These are phyloP conservation scores for Didymodactylos carnosus DNA, from an alignment of 2,888 invertebrate species.

Conservation along the genomic window DNA sequence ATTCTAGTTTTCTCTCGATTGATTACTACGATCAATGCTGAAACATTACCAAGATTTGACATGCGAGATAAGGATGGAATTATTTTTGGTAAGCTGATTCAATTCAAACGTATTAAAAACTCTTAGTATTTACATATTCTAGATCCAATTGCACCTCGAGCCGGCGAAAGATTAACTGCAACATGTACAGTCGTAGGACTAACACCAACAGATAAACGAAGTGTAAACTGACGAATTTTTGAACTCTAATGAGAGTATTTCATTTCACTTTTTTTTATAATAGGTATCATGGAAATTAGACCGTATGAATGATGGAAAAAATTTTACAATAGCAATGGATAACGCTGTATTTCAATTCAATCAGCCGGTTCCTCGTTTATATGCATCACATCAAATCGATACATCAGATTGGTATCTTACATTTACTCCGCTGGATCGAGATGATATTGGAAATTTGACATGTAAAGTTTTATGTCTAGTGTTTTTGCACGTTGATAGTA, in stretches of 20 bases:
- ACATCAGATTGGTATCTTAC: background rate
- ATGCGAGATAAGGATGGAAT: slow-evolving; percentile 15
- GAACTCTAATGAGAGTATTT: too few relatives aligned
- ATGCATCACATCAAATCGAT: background rate
- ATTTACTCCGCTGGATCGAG: background rate
- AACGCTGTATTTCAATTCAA: slow-evolving; percentile 1
- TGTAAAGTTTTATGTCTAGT: background rate
- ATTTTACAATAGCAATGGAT: background rate
- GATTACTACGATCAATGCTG: background rate
- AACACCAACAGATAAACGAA: background rate
- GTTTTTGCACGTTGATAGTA: background rate
- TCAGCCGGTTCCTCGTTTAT: background rate
- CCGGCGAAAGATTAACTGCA: background rate
- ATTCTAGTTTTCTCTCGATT: too few relatives aligned
- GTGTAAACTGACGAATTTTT: background rate
- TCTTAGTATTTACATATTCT: background rate
- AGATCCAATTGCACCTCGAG: slow-evolving; percentile 1
- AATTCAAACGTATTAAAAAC: background rate
- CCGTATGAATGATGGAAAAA: background rate
- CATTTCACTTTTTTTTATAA: background rate
- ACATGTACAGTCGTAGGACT: slow-evolving; percentile 1
- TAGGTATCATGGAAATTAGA: background rate
- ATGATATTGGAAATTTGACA: slow-evolving; percentile 3
- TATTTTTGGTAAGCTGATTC: slow-evolving; percentile 2
- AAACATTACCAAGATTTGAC: slow-evolving; percentile 11